phyloP scores from a whole-genome alignment of 2,113 vertebrate genomes.

The Cyphomyrus plagiostoma region DNA sequence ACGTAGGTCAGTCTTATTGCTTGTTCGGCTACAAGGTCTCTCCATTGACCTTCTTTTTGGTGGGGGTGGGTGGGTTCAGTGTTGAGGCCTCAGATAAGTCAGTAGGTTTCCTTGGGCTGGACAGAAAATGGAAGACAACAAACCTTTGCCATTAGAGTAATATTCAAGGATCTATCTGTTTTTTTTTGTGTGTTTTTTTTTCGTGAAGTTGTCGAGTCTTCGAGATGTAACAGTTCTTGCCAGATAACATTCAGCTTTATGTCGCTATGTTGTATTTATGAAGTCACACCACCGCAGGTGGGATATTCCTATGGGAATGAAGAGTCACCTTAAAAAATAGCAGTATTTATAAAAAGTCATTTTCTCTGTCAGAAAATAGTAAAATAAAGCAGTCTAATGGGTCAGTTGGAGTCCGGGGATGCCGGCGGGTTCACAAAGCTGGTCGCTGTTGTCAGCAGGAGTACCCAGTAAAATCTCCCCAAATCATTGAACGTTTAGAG shows the following conservation, averaged over 20 bases:
- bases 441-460: neutral
- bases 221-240: neutral
- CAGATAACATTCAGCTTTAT: neutral
- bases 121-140: conserved; percentile 29
- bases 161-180: neutral
- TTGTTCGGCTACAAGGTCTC: conserved; percentile 25
- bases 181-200: neutral
- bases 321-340: neutral
- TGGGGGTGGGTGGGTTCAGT: neutral
- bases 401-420: neutral
- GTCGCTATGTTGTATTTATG: neutral
- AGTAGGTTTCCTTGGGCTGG: neutral
- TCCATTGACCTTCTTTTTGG: neutral
- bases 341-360: neutral
- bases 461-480: neutral
- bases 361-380: neutral
- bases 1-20: conserved; percentile 43
- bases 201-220: neutral
- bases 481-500: neutral
- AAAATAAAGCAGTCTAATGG: conserved; percentile 5
- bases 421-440: neutral
- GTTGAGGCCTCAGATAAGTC: neutral
- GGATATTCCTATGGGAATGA: neutral
- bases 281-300: neutral
- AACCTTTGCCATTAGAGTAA: conserved; percentile 9